Conservation (phyloP, 2,113 vertebrate species). For the Lophotis ruficrista region DNA sequence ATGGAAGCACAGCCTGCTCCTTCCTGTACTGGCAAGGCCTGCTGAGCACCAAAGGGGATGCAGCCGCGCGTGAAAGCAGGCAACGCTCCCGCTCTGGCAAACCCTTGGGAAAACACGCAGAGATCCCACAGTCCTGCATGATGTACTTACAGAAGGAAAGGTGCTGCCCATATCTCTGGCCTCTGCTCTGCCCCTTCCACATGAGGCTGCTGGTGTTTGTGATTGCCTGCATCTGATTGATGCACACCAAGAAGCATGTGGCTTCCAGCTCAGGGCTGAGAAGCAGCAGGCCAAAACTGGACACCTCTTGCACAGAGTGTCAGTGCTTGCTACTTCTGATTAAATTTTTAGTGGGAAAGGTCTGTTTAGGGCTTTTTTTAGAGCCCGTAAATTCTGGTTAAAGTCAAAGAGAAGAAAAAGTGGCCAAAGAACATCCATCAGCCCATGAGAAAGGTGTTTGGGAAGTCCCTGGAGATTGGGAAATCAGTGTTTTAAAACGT, state of each 20-base stretch:
- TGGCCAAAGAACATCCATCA: not conserved
- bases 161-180: not conserved
- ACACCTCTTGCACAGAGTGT: too few relatives aligned
- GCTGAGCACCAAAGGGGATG: not conserved
- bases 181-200: not conserved
- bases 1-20: not conserved
- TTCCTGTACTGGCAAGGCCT: not conserved
- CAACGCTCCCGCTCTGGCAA: not conserved
- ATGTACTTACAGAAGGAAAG: not conserved
- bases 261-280: not conserved
- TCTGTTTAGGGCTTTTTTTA: not conserved
- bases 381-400: not conserved
- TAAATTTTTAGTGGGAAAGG: not conserved
- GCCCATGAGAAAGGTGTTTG: not conserved
- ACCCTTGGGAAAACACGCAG: not conserved
- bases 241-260: fast-evolving
- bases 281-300: not conserved
- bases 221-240: fast-evolving
- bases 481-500: not conserved
- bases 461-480: not conserved
- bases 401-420: not conserved
- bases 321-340: not conserved
- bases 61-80: fast-evolving
- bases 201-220: not conserved
- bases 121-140: not conserved